Evolutionary conservation across 2,888 invertebrate species (phyloP), one percentile per base, ranked within the genome.

Genomic region (Coelopa pilipes): DNA sequence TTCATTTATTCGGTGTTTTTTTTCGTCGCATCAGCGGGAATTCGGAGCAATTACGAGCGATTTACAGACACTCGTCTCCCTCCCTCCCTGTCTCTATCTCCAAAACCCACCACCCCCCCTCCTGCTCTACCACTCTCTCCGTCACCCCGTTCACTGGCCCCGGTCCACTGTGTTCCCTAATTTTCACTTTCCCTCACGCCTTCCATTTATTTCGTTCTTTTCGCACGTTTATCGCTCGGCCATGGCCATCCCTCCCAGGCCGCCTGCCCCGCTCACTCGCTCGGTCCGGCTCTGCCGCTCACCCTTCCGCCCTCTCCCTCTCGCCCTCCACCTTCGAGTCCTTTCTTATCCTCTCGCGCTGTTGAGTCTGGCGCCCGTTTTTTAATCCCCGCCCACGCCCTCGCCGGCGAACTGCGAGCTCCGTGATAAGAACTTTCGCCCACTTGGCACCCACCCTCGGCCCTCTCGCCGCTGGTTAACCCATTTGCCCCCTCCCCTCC

Each of bases 31-130:
- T 70, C 65, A 74, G 67, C 67, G 62, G 78, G 77, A 76, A 79
- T 83, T 81, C 81, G 78, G 78, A 81, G 80, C 82, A 82, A 82
- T 82, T 83, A 82, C 82, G 79, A 78, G 75, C 75, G 70, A 76
- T 45, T 74, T 71, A 53, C 59, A 67, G 74, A 72, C 73, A 73
- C 66, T 63, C 45, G 5, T 11, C 19, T 53, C 65, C 19, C 24
- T 21, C 21, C 17, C 21, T 7, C 34, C 7, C 7, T 34, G 7
- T 34, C 34, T 34, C 34, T 34, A 7, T 53, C 15, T 53, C n/a
- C 10, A 7, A 7, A n/a, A 15, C n/a, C n/a, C n/a, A 7, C 10
- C n/a, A 15, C n/a, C 10, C 10, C 4, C n/a, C 10, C 4, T 53
- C 10, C 10, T 9, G 13, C n/a, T 53, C 10, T n/a, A 2, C 10